phyloP scores from a whole-genome alignment of 2,113 vertebrate genomes.

The Tetrao urogallus region DNA sequence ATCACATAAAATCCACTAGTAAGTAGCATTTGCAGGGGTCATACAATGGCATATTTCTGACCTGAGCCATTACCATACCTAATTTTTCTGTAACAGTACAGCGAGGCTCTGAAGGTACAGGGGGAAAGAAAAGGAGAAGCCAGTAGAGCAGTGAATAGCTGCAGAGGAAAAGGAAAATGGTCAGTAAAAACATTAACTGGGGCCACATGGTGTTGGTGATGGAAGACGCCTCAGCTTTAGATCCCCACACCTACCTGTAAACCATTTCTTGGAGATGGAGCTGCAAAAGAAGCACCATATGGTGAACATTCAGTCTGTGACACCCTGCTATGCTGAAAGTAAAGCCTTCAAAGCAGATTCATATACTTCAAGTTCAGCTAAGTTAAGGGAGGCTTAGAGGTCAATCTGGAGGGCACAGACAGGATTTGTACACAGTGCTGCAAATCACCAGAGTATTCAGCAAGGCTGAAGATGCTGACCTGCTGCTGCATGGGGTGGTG shows the following conservation, averaged over 20 bases:
- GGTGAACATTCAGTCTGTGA: neutral
- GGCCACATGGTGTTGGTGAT: neutral
- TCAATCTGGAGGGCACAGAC: neutral
- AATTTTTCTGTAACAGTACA: neutral
- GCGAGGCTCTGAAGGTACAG: neutral
- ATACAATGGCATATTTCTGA: neutral
- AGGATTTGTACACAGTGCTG: neutral
- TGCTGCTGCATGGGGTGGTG: neutral
- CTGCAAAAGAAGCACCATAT: neutral
- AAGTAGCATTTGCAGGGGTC: conserved; percentile 51
- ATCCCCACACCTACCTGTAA: conserved; percentile 6
- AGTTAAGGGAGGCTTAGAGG: conserved; percentile 9
- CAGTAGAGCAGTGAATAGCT: neutral
- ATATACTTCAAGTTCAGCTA: neutral
- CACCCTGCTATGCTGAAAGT: neutral
- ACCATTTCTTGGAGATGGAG: neutral
- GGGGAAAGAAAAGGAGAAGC: neutral
- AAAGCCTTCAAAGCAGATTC: neutral
- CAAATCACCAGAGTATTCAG: neutral
- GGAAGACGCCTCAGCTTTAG: neutral
- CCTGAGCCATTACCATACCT: neutral
- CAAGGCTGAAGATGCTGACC: neutral
- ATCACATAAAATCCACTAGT: neutral
- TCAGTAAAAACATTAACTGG: neutral
- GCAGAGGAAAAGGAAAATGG: neutral